Conservation (phyloP, 2,888 invertebrate genomes). For the Charanyca ferruginea region DNA sequence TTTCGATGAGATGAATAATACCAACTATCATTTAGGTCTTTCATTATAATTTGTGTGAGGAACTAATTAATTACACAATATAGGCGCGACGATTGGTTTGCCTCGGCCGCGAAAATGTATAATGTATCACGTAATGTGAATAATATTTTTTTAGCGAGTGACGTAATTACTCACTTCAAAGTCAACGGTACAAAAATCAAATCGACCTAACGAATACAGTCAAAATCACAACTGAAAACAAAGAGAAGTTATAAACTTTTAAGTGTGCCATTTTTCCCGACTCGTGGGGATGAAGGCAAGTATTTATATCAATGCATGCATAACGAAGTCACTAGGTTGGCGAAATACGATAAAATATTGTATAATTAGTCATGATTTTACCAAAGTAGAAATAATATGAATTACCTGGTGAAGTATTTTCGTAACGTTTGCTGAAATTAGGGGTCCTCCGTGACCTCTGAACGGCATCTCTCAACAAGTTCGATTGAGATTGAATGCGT, state of each 20-base stretch:
- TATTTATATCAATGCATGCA: too few relatives aligned
- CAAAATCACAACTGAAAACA: background rate
- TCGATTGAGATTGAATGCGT: conserved; percentile 81
- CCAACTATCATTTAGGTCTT: background rate
- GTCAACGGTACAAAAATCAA: background rate
- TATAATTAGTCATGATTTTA: background rate
- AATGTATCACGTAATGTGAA: too few relatives aligned
- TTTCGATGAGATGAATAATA: background rate
- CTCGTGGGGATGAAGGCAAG: background rate
- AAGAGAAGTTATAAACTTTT: too few relatives aligned
- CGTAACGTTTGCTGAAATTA: conserved; percentile 71
- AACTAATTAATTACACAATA: too few relatives aligned
- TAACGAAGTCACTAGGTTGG: background rate
- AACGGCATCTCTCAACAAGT: conserved; percentile 80
- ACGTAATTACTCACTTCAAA: background rate
- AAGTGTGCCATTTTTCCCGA: background rate
- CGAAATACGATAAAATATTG: background rate
- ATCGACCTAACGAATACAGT: background rate
- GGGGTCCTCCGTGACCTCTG: conserved; percentile 77
- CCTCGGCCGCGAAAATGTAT: conserved; percentile 7
- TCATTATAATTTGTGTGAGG: background rate
- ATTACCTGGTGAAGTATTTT: conserved; percentile 73
- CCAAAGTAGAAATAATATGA: background rate
- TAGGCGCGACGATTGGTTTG: background rate
- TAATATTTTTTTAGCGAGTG: conserved; percentile 1